Percentiles rank a stretch among this genome's conserved stretches.
phyloP scores from a whole-genome alignment of 2,797 vertebrate species.

The Danio tinwini region DNA sequence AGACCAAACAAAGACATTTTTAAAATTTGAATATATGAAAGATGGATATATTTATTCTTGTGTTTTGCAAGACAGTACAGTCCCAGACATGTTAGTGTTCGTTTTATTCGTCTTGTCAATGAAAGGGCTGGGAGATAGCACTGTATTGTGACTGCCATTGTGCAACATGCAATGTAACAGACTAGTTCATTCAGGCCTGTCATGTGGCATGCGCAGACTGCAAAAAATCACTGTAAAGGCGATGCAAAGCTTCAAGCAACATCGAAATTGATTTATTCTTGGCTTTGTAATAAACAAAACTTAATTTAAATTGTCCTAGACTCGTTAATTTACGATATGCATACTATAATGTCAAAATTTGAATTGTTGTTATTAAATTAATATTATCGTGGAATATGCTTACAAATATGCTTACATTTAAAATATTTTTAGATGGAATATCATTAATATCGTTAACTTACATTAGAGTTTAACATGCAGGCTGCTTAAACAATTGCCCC shows the following conservation, averaged over 20 bases:
- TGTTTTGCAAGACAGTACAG: background rate
- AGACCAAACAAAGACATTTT: background rate
- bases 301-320: background rate
- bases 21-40: background rate
- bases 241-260: background rate
- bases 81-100: background rate
- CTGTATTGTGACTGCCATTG: conserved; percentile 3
- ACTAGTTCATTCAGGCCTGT: background rate
- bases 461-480: too few relatives aligned
- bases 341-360: background rate
- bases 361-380: background rate
- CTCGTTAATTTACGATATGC: background rate
- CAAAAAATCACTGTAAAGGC: background rate
- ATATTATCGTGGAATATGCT: background rate
- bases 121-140: background rate
- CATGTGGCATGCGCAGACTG: background rate
- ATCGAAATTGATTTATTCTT: background rate
- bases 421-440: too few relatives aligned
- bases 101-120: background rate
- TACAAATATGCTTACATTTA: too few relatives aligned
- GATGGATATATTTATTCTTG: background rate
- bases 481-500: too few relatives aligned
- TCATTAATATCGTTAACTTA: too few relatives aligned
- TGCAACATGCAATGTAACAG: background rate
- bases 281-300: background rate